phyloP scores from a whole-genome alignment of 2,888 invertebrate genomes.

The Pristionchus exspectatus region DNA sequence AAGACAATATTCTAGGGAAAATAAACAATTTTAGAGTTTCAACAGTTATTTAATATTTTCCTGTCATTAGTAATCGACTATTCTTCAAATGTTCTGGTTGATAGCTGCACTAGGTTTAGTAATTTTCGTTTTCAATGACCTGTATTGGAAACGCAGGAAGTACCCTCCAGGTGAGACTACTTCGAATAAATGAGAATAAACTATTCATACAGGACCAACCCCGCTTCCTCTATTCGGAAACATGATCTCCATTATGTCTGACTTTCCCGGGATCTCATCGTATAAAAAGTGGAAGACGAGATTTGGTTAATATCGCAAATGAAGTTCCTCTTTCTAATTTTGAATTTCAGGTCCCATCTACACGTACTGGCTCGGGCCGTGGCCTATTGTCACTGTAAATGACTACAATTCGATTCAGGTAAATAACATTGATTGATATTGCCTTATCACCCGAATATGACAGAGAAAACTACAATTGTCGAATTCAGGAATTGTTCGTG shows the following conservation, averaged over 20 bases:
- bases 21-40: no score
- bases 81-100: background rate
- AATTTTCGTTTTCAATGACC: background rate
- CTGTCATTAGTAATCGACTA: no score
- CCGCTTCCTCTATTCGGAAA: conserved; percentile 35
- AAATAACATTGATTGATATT: background rate
- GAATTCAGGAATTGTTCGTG: conserved; percentile 40
- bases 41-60: no score
- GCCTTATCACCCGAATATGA: no score
- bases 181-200: no score
- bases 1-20: no score
- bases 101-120: background rate
- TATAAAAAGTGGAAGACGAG: conserved; percentile 5
- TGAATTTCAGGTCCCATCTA: conserved; percentile 10
- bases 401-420: background rate
- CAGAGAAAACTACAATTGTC: background rate
- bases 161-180: conserved; percentile 41
- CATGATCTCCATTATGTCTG: background rate
- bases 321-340: no score
- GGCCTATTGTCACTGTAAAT: conserved; percentile 31
- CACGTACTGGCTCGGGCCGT: conserved; percentile 45
- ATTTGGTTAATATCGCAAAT: background rate
- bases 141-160: conserved; percentile 39
- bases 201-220: background rate
- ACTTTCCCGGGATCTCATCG: background rate